phyloP scores from a whole-genome alignment of 2,797 vertebrate genomes.

The Oophaga sylvatica region DNA sequence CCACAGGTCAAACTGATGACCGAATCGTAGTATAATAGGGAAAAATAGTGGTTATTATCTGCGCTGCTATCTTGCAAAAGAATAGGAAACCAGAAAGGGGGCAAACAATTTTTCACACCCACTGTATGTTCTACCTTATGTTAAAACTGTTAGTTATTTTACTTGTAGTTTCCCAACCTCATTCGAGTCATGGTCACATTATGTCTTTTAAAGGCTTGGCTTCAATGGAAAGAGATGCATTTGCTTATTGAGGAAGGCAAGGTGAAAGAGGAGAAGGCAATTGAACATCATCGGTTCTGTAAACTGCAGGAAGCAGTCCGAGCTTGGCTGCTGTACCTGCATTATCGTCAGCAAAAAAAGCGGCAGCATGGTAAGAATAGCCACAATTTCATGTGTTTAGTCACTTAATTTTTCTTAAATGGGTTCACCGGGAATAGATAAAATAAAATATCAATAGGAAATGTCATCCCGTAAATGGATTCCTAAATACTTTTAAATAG shows the following conservation, averaged over 20 bases:
- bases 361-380: conserved; percentile 69
- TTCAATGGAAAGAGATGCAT: conserved; percentile 78
- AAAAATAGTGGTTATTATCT: too few relatives aligned
- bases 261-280: conserved; percentile 71
- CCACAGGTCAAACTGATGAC: too few relatives aligned
- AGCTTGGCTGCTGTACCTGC: conserved; percentile 76
- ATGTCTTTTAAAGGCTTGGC: conserved; percentile 77
- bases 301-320: conserved; percentile 71
- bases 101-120: too few relatives aligned
- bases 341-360: conserved; percentile 71
- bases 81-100: too few relatives aligned
- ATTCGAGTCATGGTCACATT: background rate
- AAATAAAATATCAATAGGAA: too few relatives aligned
- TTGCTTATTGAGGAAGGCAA: conserved; percentile 67
- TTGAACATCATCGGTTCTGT: conserved; percentile 65
- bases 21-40: too few relatives aligned
- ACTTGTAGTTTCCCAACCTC: background rate
- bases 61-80: too few relatives aligned
- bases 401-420: background rate
- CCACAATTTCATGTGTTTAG: background rate
- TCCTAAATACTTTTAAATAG: background rate
- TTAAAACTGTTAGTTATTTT: conserved; percentile 2
- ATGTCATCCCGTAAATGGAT: background rate
- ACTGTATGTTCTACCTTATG: background rate
- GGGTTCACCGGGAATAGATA: background rate